Percentiles rank a stretch among this genome's conserved stretches.
phyloP scores from a whole-genome alignment of 2,797 vertebrate genomes.

The Chromis chromis region DNA sequence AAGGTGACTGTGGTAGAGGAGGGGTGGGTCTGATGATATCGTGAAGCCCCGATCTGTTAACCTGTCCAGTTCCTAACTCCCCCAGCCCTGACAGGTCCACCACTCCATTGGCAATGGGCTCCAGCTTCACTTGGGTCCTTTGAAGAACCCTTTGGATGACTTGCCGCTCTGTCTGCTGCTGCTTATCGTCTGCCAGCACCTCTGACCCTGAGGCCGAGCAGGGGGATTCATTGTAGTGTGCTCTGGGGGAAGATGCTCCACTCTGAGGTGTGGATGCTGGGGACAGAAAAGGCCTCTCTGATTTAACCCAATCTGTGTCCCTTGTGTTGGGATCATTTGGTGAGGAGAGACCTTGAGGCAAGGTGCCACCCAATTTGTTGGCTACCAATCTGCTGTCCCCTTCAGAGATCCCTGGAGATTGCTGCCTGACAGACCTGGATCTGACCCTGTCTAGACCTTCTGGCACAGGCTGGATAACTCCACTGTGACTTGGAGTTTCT shows the following conservation, averaged over 20 bases:
- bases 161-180: conserved; percentile 87
- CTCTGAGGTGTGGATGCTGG: conserved; percentile 74
- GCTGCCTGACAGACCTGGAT: conserved; percentile 50
- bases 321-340: conserved; percentile 64
- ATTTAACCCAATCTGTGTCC: conserved; percentile 80
- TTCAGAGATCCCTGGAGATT: conserved; percentile 62
- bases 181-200: conserved; percentile 90
- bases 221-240: conserved; percentile 87
- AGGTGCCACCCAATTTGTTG: conserved; percentile 52
- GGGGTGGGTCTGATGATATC: conserved; percentile 66
- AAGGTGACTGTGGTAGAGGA: conserved; percentile 62
- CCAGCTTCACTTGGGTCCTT: conserved; percentile 88
- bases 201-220: conserved; percentile 85
- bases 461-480: conserved; percentile 87
- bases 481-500: conserved; percentile 89
- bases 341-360: conserved; percentile 56
- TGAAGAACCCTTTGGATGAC: conserved; percentile 94
- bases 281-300: conserved; percentile 76
- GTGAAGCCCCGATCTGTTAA: conserved; percentile 63
- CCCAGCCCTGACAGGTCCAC: conserved; percentile 85
- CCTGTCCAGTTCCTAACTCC: conserved; percentile 62
- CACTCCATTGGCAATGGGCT: conserved; percentile 87
- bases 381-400: conserved; percentile 58
- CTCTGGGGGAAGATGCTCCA: conserved; percentile 73
- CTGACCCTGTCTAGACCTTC: conserved; percentile 73